Percentiles rank a stretch among this genome's conserved stretches.
Evolutionary conservation across 2,797 vertebrate species (phyloP).

Genomic region (Rhinoraja longicauda): DNA sequence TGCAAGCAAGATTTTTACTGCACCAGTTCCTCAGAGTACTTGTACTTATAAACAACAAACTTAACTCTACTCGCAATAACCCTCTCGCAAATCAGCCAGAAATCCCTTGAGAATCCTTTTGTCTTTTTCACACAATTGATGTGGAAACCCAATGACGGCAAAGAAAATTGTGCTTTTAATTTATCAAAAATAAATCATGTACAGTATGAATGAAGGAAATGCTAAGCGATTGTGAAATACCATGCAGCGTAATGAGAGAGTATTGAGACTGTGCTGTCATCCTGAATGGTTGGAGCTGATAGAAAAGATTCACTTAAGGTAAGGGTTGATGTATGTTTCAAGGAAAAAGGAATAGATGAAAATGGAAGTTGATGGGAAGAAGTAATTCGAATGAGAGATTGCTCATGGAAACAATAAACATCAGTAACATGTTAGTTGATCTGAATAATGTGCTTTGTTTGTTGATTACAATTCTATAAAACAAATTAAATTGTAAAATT

Average conservation of each 20-base stretch:
- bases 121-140: neutral
- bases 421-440: neutral
- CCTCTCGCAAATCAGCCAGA: neutral
- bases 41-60: too few relatives aligned
- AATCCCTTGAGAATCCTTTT: neutral
- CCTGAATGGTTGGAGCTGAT: neutral
- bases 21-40: too few relatives aligned
- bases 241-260: neutral
- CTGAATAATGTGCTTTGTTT: neutral
- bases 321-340: too few relatives aligned
- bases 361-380: neutral
- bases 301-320: too few relatives aligned
- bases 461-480: neutral
- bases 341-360: neutral
- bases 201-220: neutral
- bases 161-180: neutral
- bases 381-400: neutral
- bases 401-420: neutral
- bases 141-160: neutral
- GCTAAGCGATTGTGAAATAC: neutral
- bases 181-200: neutral
- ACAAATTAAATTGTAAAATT: neutral
- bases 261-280: neutral
- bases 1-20: too few relatives aligned
- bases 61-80: too few relatives aligned